Base-by-base conservation (phyloP, 2,888 invertebrate genomes). In the Ichneumoninae sp. region DNA sequence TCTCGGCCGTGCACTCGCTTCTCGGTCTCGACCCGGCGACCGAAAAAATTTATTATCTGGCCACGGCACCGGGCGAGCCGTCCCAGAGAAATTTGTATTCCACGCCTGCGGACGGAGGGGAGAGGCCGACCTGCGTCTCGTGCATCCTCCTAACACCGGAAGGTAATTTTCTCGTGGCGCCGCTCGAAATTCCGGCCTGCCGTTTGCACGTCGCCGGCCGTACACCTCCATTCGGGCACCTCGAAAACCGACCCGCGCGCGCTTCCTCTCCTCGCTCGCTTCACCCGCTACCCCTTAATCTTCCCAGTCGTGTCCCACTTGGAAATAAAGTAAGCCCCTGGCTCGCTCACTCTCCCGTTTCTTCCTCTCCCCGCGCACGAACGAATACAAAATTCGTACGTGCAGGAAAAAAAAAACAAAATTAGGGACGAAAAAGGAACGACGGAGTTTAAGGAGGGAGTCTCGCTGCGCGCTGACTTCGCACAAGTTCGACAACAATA, bases 1-100 rank as follows among this genome's bases (percentile, higher is more conserved):
- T 77, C 0, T 80, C 74, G 10, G 89, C 89, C 19, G 91, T 92
- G 6, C 86, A 88, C 10, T 79, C 83, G 30, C 85, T 93, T 22
- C 57, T 88, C 33, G 87, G 87, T 10, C 83, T 91, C 57, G 90
- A 89, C 81, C 84, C 85, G 40, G 68, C 76, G n/a, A 89, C 86
- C 50, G 87, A 79, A 22, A 88, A 85, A 74, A 87, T 98, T 85
- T 98, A 96, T 93, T 98, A 96, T 91, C 94, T 95, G 81, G 96
- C 96, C 0, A 96, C 97, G 0, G 95, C 96, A 1, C 94, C 94
- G 2, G 94, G 94, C 6, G 94, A 95, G 83, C 97, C 98, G 0
- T 95, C 96, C 88, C 95, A 96, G 88, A 95, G 96, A 83, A 98
- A 98, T 90, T 91, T 96, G 80, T 95, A 95, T 92, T 94, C 94